phyloP scores from a whole-genome alignment of 2,797 vertebrate species.

The Protonibea diacanthus region DNA sequence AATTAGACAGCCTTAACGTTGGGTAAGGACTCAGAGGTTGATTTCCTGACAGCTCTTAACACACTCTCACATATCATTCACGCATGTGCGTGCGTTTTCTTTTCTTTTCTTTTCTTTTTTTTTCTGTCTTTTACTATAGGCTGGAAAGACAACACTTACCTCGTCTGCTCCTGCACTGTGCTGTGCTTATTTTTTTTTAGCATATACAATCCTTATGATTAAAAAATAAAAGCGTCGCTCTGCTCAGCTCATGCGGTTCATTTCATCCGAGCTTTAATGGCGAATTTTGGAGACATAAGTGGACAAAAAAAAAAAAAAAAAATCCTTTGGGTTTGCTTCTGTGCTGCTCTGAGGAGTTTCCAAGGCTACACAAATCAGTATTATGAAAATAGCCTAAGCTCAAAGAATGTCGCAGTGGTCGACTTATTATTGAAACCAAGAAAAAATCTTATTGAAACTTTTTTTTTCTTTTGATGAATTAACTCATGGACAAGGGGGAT shows the following conservation, averaged over 20 bases:
- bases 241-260: not conserved
- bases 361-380: constrained; percentile 93
- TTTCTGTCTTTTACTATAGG: constrained; percentile 2
- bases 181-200: constrained; percentile 18
- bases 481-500: constrained; percentile 81
- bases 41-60: constrained; percentile 78
- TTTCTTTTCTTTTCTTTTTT: constrained; percentile 9
- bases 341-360: constrained; percentile 90
- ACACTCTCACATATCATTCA: constrained; percentile 62
- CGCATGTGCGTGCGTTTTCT: constrained; percentile 5
- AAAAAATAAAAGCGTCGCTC: constrained; percentile 1
- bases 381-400: constrained; percentile 96
- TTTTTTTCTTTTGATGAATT: constrained; percentile 94
- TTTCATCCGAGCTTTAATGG: constrained; percentile 58
- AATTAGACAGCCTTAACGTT: constrained; percentile 83
- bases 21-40: constrained; percentile 71
- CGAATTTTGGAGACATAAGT: constrained; percentile 65
- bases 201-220: constrained; percentile 6
- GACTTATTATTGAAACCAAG: constrained; percentile 93
- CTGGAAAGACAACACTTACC: constrained; percentile 58
- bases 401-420: constrained; percentile 98
- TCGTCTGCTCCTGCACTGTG: constrained; percentile 32
- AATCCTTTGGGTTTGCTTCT: constrained; percentile 86
- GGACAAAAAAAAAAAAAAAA: constrained; percentile 16
- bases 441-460: constrained; percentile 89